Evolutionary conservation across 2,113 vertebrate species (phyloP), one percentile per base, ranked within the genome.

Genomic region (Cnemophilus loriae): DNA sequence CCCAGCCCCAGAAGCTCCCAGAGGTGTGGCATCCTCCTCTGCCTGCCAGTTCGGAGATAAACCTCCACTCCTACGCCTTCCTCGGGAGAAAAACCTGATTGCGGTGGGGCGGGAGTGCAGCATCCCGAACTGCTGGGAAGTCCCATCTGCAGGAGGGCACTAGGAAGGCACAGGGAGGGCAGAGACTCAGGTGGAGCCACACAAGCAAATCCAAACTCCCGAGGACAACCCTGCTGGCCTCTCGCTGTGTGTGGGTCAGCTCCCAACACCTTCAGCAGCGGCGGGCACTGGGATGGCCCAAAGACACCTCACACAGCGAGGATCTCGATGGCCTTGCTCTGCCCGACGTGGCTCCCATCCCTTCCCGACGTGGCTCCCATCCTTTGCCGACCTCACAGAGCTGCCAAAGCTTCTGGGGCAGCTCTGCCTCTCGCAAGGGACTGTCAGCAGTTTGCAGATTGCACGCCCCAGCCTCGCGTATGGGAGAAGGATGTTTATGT

Each of bases 1-100:
- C 78, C 84, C 82, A 77, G 63, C 46, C 74, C 63, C 41, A 82
- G 84, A 5, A 95, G 87, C 78, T 90, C 82, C 53, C 75, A 77
- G 84, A 96, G 87, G 87, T 88, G 84, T 65, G 78, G 93, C 74
- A 91, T 93, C 89, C 61, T 92, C 67, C 87, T 69, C 9, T 27
- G 39, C 46, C 74, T 80, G 91, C 67, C 91, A 91, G 75, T 4
- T 47, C 0, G 0, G 75, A 96, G 90, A 83, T 69, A 91, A 96
- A 83, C 15, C 67, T 73, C 46, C 41, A 16, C 87, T 94, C 78
- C 95, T 83, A 79, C 37, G 1, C 61, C 69, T 85, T 84, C 78
- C 88, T 23, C 3, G 19, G 88, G 59, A 83, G 71, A 50, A 88
- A 80, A 93, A 56, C 37, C 57, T 6, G 42, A n/a, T 22, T 1